These are phyloP conservation scores for Ptychodera flava DNA, from an alignment of 35 echinoderm and acorn worm species.

Conservation along the genomic window DNA sequence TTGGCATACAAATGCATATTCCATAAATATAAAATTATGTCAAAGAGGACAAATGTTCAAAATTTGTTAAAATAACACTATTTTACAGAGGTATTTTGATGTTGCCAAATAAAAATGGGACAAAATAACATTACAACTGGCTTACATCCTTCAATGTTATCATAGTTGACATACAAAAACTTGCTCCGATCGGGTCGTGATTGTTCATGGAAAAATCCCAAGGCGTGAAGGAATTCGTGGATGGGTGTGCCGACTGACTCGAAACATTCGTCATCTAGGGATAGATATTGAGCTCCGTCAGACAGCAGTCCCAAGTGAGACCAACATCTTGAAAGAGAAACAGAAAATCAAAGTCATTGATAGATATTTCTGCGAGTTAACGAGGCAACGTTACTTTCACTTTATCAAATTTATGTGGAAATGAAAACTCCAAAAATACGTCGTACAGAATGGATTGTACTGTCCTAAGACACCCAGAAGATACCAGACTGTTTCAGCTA, in stretches of 20 bases:
- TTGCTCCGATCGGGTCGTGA: not conserved
- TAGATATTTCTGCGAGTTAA: not conserved
- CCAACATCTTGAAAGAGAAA: not conserved
- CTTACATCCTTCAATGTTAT: not conserved
- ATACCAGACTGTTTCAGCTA: not conserved
- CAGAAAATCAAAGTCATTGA: not conserved
- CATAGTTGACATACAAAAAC: not conserved
- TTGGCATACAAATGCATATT: not conserved
- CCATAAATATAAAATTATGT: not conserved
- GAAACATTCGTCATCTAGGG: not conserved
- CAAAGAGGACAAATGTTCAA: too few species aligned
- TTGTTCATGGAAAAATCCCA: not conserved
- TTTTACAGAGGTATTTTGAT: too few species aligned
- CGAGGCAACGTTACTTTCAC: not conserved
- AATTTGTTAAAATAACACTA: too few species aligned
- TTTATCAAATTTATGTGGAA: not conserved
- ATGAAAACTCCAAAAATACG: not conserved
- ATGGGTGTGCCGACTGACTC: not conserved
- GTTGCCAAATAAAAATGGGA: not conserved
- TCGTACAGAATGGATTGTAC: not conserved
- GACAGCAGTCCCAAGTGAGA: not conserved
- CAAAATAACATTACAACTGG: not conserved
- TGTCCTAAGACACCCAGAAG: not conserved
- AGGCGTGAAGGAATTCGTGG: not conserved
- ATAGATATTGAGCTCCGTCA: not conserved